Evolutionary conservation across 2,888 invertebrate species (phyloP), one percentile per base, ranked within the genome.

Genomic region (Ochropleura plecta): DNA sequence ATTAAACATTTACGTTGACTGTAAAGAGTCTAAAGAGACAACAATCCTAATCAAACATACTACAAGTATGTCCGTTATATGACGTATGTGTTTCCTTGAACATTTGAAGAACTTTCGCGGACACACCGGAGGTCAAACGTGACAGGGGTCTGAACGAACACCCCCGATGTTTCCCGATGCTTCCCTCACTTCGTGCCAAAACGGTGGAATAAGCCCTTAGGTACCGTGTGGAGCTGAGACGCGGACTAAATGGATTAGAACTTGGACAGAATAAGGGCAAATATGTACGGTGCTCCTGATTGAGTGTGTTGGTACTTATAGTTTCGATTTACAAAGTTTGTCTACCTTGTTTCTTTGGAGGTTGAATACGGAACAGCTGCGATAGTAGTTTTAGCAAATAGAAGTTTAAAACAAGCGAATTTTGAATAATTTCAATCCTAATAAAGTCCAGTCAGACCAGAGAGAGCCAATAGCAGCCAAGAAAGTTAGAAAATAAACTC

Each of bases 11-110:
- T 64, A 55, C 53, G 18, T 71, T 64, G 60, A 60, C 51, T 60
- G 10, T 57, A 55, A 68, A 60, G n/a, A 59, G 51, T 69, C 40
- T 53, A 42, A 81, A 84, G 81, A 79, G 79, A 82, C 84, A 80
- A 74, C 76, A 82, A 86, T 87, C 89, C 89, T 88, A 83, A 89
- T 81, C 78, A 88, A 90, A 90, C 86, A 88, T 85, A 86, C 85
- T 85, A n/a, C n/a, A n/a, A 78, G 71, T 68, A 76, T n/a, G 71
- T 74, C 67, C 73, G 66, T 81, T 84, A 90, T 84, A 90, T 85
- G 88, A 88, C 85, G 83, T 88, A 88, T 88, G 78, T 86, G 81
- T 88, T 90, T 85, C 87, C 78, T 76, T 46, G 71, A 79, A 71
- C 73, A 84, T 69, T 57, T 67, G 71, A 73, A 65, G 70, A 86